These are phyloP conservation scores for Diabrotica balteata DNA, from an alignment of 2,888 invertebrate species.

Conservation along the genomic window DNA sequence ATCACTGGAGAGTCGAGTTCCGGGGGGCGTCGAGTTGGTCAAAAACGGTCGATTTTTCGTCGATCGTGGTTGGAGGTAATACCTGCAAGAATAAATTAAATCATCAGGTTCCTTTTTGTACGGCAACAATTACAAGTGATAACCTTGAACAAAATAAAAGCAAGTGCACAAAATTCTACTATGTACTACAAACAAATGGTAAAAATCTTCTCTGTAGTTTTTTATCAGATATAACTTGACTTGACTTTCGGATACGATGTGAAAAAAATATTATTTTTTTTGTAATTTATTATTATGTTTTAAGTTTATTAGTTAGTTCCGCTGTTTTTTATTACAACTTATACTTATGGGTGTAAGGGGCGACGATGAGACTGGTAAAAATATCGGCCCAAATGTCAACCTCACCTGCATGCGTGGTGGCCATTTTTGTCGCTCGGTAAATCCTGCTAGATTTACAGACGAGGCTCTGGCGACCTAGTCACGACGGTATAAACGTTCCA, in stretches of 20 bases:
- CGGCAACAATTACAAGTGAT: too few species aligned
- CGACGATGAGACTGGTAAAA: neutral
- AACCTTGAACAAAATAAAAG: too few species aligned
- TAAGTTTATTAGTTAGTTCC: too few species aligned
- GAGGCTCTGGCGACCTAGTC: neutral
- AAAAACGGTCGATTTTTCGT: conserved; percentile 66
- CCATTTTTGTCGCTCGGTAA: neutral
- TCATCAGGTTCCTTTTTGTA: too few species aligned
- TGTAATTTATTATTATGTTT: too few species aligned
- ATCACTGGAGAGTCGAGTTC: conserved; percentile 72
- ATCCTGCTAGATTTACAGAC: neutral
- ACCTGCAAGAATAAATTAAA: conserved; percentile 64
- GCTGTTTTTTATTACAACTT: too few species aligned
- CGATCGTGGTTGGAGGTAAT: conserved; percentile 76
- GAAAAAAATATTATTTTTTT: too few species aligned
- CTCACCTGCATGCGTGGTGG: neutral
- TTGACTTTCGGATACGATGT: too few species aligned
- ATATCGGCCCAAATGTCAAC: neutral
- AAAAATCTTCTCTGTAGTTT: too few species aligned
- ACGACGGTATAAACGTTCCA: neutral
- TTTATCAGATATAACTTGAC: too few species aligned
- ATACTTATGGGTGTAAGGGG: neutral
- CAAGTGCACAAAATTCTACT: too few species aligned
- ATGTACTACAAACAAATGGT: too few species aligned
- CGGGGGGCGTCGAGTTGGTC: conserved; percentile 77